A percentile compares a stretch with the other conserved stretches of the same genome.
Conservation (phyloP, 2,113 vertebrate species). For the Aptenodytes patagonicus region DNA sequence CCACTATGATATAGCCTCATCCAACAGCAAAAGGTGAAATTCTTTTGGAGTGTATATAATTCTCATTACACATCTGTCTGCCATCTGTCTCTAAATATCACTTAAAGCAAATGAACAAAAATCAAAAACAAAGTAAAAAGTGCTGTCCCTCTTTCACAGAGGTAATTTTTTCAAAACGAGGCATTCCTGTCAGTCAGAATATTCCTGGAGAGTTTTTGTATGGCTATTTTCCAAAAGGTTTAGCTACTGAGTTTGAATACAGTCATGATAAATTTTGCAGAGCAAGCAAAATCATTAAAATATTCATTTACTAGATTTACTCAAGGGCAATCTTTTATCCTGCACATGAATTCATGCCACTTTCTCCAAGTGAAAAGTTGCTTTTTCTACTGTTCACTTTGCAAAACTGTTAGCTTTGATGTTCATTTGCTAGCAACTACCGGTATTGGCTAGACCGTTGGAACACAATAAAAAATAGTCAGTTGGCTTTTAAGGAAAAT, state of each 20-base stretch:
- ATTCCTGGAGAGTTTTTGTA: constrained; percentile 35
- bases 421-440: background rate
- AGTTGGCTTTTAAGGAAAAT: background rate
- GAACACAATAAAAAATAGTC: background rate
- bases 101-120: constrained; percentile 44
- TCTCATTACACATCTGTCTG: constrained; percentile 19
- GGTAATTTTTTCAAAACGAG: constrained; percentile 35
- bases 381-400: background rate
- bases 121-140: background rate
- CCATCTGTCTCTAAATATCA: constrained; percentile 36
- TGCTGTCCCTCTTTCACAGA: constrained; percentile 4
- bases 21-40: background rate
- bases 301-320: constrained; percentile 14
- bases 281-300: constrained; percentile 34
- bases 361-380: background rate
- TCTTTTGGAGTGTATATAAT: background rate
- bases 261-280: constrained; percentile 31
- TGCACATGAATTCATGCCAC: background rate
- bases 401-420: background rate
- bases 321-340: background rate
- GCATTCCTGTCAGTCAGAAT: constrained; percentile 4
- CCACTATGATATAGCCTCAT: background rate
- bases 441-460: background rate
- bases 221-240: constrained; percentile 34
- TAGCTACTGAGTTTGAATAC: constrained; percentile 35